A percentile compares a stretch with the other conserved stretches of the same genome.
These are phyloP conservation scores for Cryptoblepharus egeriae DNA, from an alignment of 2,797 vertebrate genomes.

Conservation along the genomic window DNA sequence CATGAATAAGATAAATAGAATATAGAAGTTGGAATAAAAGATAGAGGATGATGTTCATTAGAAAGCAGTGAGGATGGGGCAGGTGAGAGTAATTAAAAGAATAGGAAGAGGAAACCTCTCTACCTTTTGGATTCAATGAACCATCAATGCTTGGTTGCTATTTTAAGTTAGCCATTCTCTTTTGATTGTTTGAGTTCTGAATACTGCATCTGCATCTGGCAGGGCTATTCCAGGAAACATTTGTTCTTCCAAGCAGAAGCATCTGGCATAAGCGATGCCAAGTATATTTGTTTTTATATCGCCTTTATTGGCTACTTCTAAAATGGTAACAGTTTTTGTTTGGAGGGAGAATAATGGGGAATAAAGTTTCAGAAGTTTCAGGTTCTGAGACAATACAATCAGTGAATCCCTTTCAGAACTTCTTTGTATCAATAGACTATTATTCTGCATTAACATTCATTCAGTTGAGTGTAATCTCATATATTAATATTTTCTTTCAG, in stretches of 20 bases:
- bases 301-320: conserved; percentile 4
- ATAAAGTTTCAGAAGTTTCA: neutral
- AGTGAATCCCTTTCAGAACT: neutral
- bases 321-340: conserved; percentile 3
- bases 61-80: too few species aligned
- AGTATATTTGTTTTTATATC: conserved; percentile 3
- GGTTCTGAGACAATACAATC: neutral
- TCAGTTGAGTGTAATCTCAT: conserved; percentile 3
- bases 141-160: neutral
- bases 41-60: too few species aligned
- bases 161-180: neutral
- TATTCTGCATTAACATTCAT: conserved; percentile 21
- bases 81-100: too few species aligned
- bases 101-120: neutral
- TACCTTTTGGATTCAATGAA: neutral
- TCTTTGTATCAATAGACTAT: neutral
- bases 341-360: neutral
- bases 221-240: neutral
- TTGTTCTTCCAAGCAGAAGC: neutral
- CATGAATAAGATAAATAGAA: too few species aligned
- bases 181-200: neutral
- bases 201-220: neutral
- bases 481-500: conserved; percentile 11
- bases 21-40: too few species aligned
- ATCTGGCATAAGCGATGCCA: neutral